Conservation (phyloP, 2,888 invertebrate genomes). For the Sinelater perroti region DNA sequence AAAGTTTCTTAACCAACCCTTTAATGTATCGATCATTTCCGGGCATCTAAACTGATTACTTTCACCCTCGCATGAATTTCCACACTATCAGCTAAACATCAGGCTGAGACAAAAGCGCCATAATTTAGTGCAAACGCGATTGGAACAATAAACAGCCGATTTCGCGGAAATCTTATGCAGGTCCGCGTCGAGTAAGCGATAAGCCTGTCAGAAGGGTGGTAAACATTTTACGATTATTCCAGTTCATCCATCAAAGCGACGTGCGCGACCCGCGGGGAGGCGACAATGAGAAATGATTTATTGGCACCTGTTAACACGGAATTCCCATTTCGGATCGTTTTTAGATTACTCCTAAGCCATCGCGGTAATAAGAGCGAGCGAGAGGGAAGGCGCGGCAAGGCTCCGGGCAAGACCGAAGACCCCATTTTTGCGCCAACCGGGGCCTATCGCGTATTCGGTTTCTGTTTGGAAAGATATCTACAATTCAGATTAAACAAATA, state of each 20-base stretch:
- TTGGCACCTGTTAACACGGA: slow-evolving; percentile 50
- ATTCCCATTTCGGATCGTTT: slow-evolving; percentile 44
- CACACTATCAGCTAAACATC: too few relatives aligned
- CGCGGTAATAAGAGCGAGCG: slow-evolving; percentile 24
- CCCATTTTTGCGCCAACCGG: slow-evolving; percentile 8
- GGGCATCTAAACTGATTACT: too few relatives aligned
- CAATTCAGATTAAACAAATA: slow-evolving; percentile 61
- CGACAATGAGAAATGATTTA: slow-evolving; percentile 47
- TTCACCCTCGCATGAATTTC: too few relatives aligned
- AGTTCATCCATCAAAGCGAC: slow-evolving; percentile 44
- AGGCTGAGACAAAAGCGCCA: too few relatives aligned
- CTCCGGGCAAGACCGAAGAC: slow-evolving; percentile 23
- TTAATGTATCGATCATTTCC: too few relatives aligned
- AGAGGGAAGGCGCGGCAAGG: slow-evolving; percentile 25
- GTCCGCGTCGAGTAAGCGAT: slow-evolving; percentile 25
- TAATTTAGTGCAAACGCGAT: too few relatives aligned
- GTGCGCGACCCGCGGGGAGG: slow-evolving; percentile 31
- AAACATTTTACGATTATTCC: slow-evolving; percentile 45
- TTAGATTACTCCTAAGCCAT: slow-evolving; percentile 29
- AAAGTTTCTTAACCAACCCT: too few relatives aligned
- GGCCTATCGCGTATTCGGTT: slow-evolving; percentile 30
- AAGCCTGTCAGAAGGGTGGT: slow-evolving; percentile 32
- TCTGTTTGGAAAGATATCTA: slow-evolving; percentile 52
- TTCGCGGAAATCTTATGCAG: slow-evolving; percentile 15
- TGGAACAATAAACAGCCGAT: slow-evolving; percentile 3